Evolutionary conservation across 2,888 invertebrate species (phyloP), one percentile per base, ranked within the genome.

Genomic region (Pemphredon lugubris): DNA sequence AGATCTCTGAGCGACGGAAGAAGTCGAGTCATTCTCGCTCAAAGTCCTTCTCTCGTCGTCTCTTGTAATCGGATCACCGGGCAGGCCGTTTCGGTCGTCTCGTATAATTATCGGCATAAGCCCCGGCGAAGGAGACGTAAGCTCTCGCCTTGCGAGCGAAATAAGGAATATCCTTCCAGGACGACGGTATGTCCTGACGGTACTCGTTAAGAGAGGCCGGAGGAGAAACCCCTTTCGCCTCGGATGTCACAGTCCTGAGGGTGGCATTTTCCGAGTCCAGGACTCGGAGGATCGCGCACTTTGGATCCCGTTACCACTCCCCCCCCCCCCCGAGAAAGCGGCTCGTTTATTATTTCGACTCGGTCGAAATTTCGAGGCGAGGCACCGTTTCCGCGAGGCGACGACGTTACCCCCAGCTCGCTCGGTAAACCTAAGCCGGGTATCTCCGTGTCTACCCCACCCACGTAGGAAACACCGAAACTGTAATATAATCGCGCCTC

Each of bases 201-300:
- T n/a, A 79, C 79, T 75, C 81, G 81, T 79, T 75, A 77, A 47
- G 55, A 60, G 47, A 37, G 40, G 20, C 45, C 23, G 13, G 68
- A 37, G 58, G 66, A 55, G 42, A 51, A 65, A 79, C 81, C 84
- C 83, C 78, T 83, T 84, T 79, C 74, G 84, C 83, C 59, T 86
- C 86, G 78, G 63, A 83, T 86, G 83, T 84, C 86, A 83, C 73
- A 60, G 75, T 68, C 61, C 61, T 75, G 65, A 75, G 77, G 79
- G 74, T 71, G 73, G 59, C 66, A 71, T 75, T 75, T 73, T 64
- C 68, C n/a, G n/a, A 21, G 45, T 57, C 50, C 45, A 20, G 18
- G 37, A 39, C 21, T 45, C 32, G 42, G 11, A 42, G 57, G 58
- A 61, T 54, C 59, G 51, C 67, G 67, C 59, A 63, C 69, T 75